Evolutionary conservation across 92 coral and sea anemone species (phyloP).

Genomic region (Epizoanthus scotinus): DNA sequence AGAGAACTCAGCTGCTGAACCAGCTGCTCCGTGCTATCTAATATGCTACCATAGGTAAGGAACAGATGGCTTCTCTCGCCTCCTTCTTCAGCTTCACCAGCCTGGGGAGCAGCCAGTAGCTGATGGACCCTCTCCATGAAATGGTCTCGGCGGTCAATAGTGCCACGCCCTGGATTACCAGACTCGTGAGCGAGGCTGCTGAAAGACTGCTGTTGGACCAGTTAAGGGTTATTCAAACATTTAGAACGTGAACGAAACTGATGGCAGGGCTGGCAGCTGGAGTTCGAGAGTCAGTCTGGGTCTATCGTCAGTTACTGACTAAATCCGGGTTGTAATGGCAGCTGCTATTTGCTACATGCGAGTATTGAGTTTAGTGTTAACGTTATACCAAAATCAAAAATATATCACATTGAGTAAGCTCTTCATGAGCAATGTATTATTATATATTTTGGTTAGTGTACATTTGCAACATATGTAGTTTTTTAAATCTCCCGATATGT

Average conservation of each 20-base stretch:
- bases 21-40: slow-evolving; percentile 62
- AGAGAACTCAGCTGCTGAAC: slow-evolving; percentile 54
- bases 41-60: slow-evolving; percentile 51
- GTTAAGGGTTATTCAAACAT: slow-evolving; percentile 9
- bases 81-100: slow-evolving; percentile 36
- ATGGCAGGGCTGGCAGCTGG: no score
- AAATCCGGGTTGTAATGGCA: no score
- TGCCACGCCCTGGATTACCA: slow-evolving; percentile 74
- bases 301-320: no score
- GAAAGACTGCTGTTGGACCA: slow-evolving; percentile 56
- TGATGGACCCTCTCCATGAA: slow-evolving; percentile 68
- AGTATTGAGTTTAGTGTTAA: no score
- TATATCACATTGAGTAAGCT: no score
- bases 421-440: no score
- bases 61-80: slow-evolving; percentile 30
- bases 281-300: no score
- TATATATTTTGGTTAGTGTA: no score
- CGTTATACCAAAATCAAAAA: no score
- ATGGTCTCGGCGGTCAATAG: slow-evolving; percentile 86
- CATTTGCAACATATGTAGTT: no score
- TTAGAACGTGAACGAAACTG: neutral
- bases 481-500: no score
- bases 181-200: slow-evolving; percentile 64
- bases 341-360: no score
- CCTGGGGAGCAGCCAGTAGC: slow-evolving; percentile 53